These are phyloP conservation scores for Rhyzopertha dominica DNA, from an alignment of 1,140 invertebrate genomes.

Conservation along the genomic window DNA sequence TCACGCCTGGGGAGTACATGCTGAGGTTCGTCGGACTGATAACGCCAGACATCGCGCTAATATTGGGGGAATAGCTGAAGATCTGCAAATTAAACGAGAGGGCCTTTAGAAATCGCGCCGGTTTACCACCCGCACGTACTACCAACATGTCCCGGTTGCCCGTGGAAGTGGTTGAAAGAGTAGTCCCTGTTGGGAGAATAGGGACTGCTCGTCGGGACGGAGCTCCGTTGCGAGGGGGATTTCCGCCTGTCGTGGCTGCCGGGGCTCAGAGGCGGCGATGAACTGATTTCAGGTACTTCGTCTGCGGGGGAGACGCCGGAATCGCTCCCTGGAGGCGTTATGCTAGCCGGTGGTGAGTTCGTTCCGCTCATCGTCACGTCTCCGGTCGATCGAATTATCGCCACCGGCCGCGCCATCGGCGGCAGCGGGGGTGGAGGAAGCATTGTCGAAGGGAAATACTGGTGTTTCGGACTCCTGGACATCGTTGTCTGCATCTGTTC, in stretches of 20 bases:
- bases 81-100: slow-evolving; percentile 65
- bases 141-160: slow-evolving; percentile 79
- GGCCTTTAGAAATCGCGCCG: slow-evolving; percentile 3
- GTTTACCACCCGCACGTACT: slow-evolving; percentile 27
- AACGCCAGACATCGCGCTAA: slow-evolving; percentile 76
- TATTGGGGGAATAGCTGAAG: slow-evolving; percentile 82
- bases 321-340: slow-evolving; percentile 52
- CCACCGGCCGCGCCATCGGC: slow-evolving; percentile 91
- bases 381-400: slow-evolving; percentile 87
- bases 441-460: slow-evolving; percentile 86
- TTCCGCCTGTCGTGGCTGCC: slow-evolving; percentile 40
- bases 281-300: slow-evolving; percentile 44
- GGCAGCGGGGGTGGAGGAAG: slow-evolving; percentile 93
- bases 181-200: slow-evolving; percentile 63
- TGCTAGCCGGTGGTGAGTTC: slow-evolving; percentile 59
- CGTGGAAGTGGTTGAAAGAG: slow-evolving; percentile 85
- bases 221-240: slow-evolving; percentile 39
- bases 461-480: slow-evolving; percentile 61
- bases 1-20: slow-evolving; percentile 76
- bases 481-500: slow-evolving; percentile 41
- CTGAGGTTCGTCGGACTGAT: slow-evolving; percentile 88
- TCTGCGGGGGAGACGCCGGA: slow-evolving; percentile 39
- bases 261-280: slow-evolving; percentile 43
- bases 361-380: slow-evolving; percentile 52
- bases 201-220: slow-evolving; percentile 39